Percentiles rank a stretch among this genome's conserved stretches.
Conservation (phyloP, 53 echinoderm and acorn worm genomes). For the Pentamera pediparva region DNA sequence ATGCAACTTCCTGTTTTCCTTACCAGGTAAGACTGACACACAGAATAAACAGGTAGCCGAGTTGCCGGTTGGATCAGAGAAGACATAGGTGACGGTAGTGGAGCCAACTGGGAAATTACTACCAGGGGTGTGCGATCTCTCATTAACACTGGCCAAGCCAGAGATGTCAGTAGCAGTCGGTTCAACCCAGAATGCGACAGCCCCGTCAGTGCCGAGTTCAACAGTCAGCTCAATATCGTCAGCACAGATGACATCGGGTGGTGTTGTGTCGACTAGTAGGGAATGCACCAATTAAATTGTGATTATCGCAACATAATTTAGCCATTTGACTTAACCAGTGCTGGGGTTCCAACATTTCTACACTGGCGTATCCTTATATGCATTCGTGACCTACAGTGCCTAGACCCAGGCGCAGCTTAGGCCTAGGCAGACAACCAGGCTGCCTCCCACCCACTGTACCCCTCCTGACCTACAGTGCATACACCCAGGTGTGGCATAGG, state of each 20-base stretch:
- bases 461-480: too few species aligned
- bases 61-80: conserved; percentile 55
- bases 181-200: conserved; percentile 32
- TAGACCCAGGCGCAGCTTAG: too few species aligned
- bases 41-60: conserved; percentile 57
- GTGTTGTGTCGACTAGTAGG: conserved; percentile 50
- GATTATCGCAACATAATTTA: too few species aligned
- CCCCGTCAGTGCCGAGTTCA: conserved; percentile 17
- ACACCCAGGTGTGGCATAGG: too few species aligned
- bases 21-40: background rate
- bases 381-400: too few species aligned
- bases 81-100: conserved; percentile 48
- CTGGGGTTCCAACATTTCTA: too few species aligned
- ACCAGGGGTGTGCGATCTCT: conserved; percentile 21
- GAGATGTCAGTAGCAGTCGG: conserved; percentile 58
- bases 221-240: conserved; percentile 33
- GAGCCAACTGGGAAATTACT: conserved; percentile 27
- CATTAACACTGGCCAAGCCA: conserved; percentile 15
- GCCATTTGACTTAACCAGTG: too few species aligned
- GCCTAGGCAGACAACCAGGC: too few species aligned
- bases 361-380: too few species aligned
- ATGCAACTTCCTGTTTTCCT: background rate
- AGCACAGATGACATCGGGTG: conserved; percentile 21
- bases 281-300: too few species aligned
- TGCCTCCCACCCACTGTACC: too few species aligned